phyloP scores from a whole-genome alignment of 2,113 vertebrate genomes.

The Artemisiospiza belli region DNA sequence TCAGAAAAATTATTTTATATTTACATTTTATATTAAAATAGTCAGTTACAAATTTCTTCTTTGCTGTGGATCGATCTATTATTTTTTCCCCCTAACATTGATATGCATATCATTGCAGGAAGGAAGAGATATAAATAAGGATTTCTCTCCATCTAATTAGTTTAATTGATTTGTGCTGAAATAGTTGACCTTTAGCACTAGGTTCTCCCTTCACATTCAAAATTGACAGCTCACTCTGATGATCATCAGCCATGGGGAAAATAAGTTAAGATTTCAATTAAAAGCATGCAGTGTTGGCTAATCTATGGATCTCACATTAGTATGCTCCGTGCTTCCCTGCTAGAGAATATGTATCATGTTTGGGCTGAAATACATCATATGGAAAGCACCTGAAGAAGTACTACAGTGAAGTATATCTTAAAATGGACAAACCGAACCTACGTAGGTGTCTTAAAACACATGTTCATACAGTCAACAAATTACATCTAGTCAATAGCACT shows the following conservation, averaged over 20 bases:
- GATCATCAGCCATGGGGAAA: neutral
- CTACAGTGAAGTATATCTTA: neutral
- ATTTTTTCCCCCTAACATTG: neutral
- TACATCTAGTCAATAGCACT: neutral
- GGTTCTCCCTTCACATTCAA: neutral
- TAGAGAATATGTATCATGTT: neutral
- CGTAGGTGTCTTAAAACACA: neutral
- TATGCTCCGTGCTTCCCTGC: neutral
- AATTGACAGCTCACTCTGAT: slow-evolving; percentile 27
- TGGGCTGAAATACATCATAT: neutral
- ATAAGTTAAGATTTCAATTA: slow-evolving; percentile 48
- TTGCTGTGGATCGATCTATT: neutral
- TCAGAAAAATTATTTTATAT: neutral
- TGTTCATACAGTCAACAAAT: neutral
- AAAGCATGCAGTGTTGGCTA: neutral
- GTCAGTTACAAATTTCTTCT: neutral
- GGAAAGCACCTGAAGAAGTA: neutral
- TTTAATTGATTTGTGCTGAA: slow-evolving; percentile 36
- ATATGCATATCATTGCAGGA: neutral
- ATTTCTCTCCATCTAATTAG: slow-evolving; percentile 28
- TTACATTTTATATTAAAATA: neutral
- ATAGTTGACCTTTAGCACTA: slow-evolving; percentile 31
- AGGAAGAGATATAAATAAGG: neutral
- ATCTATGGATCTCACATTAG: neutral
- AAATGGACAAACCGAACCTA: neutral